These are phyloP conservation scores for Hyles vespertilio DNA, from an alignment of 1,140 invertebrate genomes.

Conservation along the genomic window DNA sequence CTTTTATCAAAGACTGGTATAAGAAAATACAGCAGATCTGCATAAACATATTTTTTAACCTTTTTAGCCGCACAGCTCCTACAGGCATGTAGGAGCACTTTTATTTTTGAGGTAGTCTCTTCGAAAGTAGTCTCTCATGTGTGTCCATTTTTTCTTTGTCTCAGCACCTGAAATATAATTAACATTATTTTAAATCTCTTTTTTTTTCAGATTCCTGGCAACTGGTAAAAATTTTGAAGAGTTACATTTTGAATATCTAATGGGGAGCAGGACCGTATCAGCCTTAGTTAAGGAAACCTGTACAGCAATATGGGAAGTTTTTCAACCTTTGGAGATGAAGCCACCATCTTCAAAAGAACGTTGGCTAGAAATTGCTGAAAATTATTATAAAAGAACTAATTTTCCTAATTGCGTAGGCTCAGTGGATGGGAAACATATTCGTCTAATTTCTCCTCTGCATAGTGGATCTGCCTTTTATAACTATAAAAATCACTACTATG, in stretches of 20 bases:
- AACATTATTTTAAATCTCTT: slow-evolving; percentile 4
- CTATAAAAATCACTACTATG: slow-evolving; percentile 69
- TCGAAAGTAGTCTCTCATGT: slow-evolving; percentile 24
- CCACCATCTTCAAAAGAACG: no score
- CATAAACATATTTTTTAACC: slow-evolving; percentile 15
- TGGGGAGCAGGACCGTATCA: slow-evolving; percentile 17
- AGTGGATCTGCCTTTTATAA: slow-evolving; percentile 65
- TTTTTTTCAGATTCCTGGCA: slow-evolving; percentile 22
- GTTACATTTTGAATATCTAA: slow-evolving; percentile 5
- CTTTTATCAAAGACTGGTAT: slow-evolving; percentile 18
- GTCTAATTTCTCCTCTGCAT: slow-evolving; percentile 41
- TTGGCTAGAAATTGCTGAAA: no score
- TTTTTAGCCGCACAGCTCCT: slow-evolving; percentile 21
- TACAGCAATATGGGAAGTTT: slow-evolving; percentile 1
- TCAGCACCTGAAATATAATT: slow-evolving; percentile 20
- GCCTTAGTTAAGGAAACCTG: slow-evolving; percentile 21
- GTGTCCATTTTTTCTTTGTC: slow-evolving; percentile 23
- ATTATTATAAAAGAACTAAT: no score
- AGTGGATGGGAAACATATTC: slow-evolving; percentile 69
- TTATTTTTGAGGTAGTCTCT: slow-evolving; percentile 20
- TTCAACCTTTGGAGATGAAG: no score
- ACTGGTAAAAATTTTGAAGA: slow-evolving; percentile 17
- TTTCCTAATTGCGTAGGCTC: no score
- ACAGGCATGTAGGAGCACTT: slow-evolving; percentile 2
- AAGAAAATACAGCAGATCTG: slow-evolving; percentile 15